Evolutionary conservation across 2,113 vertebrate genomes (phyloP).

Genomic region (Cynocephalus volans): DNA sequence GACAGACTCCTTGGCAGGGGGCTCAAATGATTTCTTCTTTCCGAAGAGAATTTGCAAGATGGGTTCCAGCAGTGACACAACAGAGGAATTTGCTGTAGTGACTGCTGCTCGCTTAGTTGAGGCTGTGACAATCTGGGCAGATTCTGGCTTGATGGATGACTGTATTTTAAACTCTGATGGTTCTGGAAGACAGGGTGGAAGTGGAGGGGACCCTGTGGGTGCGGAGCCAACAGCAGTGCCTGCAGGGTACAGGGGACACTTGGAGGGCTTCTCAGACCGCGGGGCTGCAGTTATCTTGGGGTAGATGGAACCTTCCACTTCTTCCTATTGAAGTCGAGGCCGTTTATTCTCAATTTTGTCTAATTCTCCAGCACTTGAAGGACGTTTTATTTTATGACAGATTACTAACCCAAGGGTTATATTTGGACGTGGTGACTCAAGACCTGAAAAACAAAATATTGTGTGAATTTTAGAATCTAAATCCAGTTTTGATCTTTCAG

Average conservation of each 20-base stretch:
- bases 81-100: too few relatives aligned
- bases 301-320: slow-evolving; percentile 86
- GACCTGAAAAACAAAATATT: slow-evolving; percentile 91
- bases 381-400: too few relatives aligned
- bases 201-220: too few relatives aligned
- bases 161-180: slow-evolving; percentile 84
- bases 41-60: too few relatives aligned
- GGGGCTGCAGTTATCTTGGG: slow-evolving; percentile 86
- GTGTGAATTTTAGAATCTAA: neutral
- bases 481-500: neutral
- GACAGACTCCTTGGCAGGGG: too few relatives aligned
- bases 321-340: slow-evolving; percentile 90
- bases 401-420: too few relatives aligned
- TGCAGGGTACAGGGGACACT: slow-evolving; percentile 89
- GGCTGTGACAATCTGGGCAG: neutral
- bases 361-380: slow-evolving; percentile 86
- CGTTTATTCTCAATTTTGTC: slow-evolving; percentile 93
- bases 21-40: too few relatives aligned
- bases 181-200: slow-evolving; percentile 86
- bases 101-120: too few relatives aligned
- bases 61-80: too few relatives aligned
- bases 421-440: slow-evolving; percentile 96
- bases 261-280: slow-evolving; percentile 89
- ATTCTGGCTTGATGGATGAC: slow-evolving; percentile 85
- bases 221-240: slow-evolving; percentile 87